Conservation (phyloP, 2,113 vertebrate genomes). For the Acrocephalus kingi region DNA sequence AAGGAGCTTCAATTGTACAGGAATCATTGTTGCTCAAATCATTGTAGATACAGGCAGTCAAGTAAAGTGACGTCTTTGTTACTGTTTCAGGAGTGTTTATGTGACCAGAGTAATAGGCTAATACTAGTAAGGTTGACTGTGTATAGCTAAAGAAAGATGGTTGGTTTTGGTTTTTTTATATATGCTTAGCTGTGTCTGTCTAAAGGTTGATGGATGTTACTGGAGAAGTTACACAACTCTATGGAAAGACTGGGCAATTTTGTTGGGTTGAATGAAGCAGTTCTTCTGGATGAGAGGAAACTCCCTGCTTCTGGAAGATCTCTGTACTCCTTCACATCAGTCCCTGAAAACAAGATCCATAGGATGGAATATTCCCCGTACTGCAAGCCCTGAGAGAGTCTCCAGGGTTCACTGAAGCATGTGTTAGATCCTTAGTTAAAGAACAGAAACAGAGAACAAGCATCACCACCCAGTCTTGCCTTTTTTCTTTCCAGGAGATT, state of each 20-base stretch:
- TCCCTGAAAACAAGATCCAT: background rate
- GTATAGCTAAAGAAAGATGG: background rate
- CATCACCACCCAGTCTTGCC: background rate
- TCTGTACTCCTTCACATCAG: background rate
- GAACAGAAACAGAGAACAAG: background rate
- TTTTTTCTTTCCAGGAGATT: background rate
- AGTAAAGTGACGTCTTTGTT: background rate
- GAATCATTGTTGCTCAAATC: background rate
- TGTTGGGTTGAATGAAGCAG: background rate
- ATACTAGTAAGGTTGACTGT: background rate
- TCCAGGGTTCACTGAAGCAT: background rate
- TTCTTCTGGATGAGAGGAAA: background rate
- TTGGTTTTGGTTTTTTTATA: background rate
- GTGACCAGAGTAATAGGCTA: background rate
- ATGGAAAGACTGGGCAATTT: background rate
- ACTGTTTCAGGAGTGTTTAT: background rate
- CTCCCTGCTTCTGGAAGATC: background rate
- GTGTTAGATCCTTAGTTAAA: background rate
- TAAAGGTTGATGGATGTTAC: background rate
- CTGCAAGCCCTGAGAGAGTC: background rate
- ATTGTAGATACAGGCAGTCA: background rate
- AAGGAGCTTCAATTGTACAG: background rate
- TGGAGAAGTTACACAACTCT: background rate
- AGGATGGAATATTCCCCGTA: background rate
- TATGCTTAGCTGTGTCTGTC: background rate